Percentiles rank a stretch among this genome's conserved stretches.
These are phyloP conservation scores for Glyphotaelius pellucidus DNA, from an alignment of 2,888 invertebrate species.

Conservation along the genomic window DNA sequence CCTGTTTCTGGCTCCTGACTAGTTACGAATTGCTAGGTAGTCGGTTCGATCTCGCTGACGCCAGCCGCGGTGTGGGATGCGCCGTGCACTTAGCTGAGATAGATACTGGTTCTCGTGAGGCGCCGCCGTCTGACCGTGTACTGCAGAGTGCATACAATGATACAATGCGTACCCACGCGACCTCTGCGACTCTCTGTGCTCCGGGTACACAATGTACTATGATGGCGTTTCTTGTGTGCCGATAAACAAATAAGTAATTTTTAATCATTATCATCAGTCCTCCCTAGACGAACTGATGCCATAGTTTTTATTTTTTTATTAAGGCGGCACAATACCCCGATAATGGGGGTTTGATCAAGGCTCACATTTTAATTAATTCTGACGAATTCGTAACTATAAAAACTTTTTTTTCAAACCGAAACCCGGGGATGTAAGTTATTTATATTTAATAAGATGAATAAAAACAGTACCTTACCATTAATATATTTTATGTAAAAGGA, in stretches of 20 bases:
- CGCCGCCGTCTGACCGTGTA: conserved; percentile 7
- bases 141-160: background rate
- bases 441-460: no score
- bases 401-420: no score
- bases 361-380: no score
- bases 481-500: no score
- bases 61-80: conserved; percentile 24
- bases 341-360: no score
- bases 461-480: no score
- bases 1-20: background rate
- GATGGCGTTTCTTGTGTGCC: background rate
- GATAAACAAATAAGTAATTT: background rate
- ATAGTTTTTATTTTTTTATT: no score
- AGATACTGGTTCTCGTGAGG: conserved; percentile 4
- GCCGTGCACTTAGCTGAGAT: conserved; percentile 22
- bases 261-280: background rate
- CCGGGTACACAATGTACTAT: conserved; percentile 7
- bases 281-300: no score
- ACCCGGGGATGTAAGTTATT: no score
- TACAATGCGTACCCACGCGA: conserved; percentile 18
- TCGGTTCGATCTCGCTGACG: background rate
- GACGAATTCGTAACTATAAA: no score
- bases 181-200: conserved; percentile 11
- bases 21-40: background rate
- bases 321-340: no score